Base-by-base conservation (phyloP, 2,113 vertebrate species). In the Macaca nemestrina region DNA sequence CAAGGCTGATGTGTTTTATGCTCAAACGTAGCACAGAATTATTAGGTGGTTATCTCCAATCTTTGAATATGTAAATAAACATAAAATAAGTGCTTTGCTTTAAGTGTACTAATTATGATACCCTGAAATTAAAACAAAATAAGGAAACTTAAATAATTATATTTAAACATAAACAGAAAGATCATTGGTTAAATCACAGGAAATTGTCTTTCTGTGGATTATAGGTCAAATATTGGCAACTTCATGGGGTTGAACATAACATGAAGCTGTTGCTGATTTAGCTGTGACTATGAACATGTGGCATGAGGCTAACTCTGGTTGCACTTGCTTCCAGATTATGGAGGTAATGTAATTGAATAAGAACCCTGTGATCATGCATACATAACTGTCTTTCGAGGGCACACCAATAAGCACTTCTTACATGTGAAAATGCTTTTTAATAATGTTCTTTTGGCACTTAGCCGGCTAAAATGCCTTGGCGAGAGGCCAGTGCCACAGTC, bases 341-440 rank as follows among this genome's bases (percentile, higher is more conserved):
- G 9, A 76, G 83, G 48, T 35, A 55, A 87, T 32, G 25, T 8
- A n/a, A 93, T 68, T 0, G 0, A 84, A 73, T 25, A 8, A 20
- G 61, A 81, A 57, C 9, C 23, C 87, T n/a, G 27, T 30, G 38
- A 14, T 55, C 52, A 79, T 68, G 40, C 50, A 61, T n/a, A 59
- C 14, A 10, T 81, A 92, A 85, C 87, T 84, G 70, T 87, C 83
- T 87, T 97, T 48, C 3, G 18, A 93, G 82, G 57, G 55, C 81
- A 27, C 13, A 79, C 86, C 38, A 38, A n/a, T 38, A 70, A 91
- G 68, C 61, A 79, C 72, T 88, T 85, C 83, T 76, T 85, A 81
- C 10, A 64, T 18, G 57, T 93, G 70, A 92, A 98, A 97, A 92
- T 97, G 92, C 75, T 96, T 92, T 98, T 95, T 96, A 95, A 97